phyloP scores from a whole-genome alignment of 2,888 invertebrate genomes.

The Oscheius sp. region DNA sequence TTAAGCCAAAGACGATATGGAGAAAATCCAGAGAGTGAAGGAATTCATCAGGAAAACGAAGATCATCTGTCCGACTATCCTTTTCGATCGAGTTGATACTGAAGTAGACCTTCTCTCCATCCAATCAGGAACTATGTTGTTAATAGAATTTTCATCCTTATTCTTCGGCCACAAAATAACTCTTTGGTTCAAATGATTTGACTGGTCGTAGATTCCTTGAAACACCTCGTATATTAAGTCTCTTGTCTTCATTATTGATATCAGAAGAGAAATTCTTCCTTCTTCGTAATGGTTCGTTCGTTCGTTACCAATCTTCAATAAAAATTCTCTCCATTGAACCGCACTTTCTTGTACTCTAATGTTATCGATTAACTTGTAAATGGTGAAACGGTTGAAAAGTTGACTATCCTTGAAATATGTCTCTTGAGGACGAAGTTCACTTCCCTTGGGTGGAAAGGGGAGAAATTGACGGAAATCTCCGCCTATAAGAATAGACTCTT shows the following conservation, averaged over 20 bases:
- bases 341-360: conserved; percentile 11
- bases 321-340: conserved; percentile 5
- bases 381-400: conserved; percentile 20
- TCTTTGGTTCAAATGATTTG: not conserved
- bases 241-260: no score
- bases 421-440: not conserved
- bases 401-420: conserved; percentile 23
- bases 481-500: conserved; percentile 29
- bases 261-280: no score
- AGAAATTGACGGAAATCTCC: conserved; percentile 39
- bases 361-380: conserved; percentile 17
- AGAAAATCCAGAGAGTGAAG: conserved; percentile 7
- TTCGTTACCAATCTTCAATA: conserved; percentile 32
- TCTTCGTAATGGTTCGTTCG: conserved; percentile 1
- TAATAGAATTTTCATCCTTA: conserved; percentile 18
- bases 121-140: conserved; percentile 20
- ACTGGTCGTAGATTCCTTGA: conserved; percentile 1
- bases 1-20: conserved; percentile 15
- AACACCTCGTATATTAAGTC: conserved; percentile 17
- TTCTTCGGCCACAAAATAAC: conserved; percentile 31
- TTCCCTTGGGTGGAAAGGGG: conserved; percentile 21
- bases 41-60: not conserved
- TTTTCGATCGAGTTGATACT: not conserved
- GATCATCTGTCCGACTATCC: not conserved
- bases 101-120: not conserved